A percentile compares a stretch with the other conserved stretches of the same genome.
Evolutionary conservation across 2,113 vertebrate species (phyloP).

Genomic region (Callocephalon fimbriatum): DNA sequence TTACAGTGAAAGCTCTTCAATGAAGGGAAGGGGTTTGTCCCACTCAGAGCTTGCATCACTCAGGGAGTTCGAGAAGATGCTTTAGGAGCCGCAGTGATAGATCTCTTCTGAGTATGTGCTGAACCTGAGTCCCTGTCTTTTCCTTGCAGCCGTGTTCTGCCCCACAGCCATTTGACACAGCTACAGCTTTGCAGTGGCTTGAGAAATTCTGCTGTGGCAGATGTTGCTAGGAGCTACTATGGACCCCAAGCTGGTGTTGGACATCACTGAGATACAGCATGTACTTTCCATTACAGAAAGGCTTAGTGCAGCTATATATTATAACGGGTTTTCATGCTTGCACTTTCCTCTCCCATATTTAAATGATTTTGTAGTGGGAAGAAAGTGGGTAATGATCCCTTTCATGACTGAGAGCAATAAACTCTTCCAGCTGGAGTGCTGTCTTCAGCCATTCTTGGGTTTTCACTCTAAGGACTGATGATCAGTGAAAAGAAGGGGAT

Average conservation of each 20-base stretch:
- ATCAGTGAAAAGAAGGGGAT: background rate
- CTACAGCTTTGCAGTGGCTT: background rate
- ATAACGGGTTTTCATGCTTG: background rate
- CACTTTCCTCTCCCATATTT: background rate
- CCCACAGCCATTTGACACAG: background rate
- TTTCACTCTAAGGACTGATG: fast-evolving
- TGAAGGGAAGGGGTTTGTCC: background rate
- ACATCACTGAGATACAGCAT: background rate
- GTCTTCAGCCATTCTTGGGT: background rate
- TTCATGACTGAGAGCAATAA: background rate
- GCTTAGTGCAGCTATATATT: background rate
- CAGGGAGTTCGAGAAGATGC: background rate
- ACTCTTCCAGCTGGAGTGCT: background rate
- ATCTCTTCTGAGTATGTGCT: background rate
- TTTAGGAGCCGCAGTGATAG: fast-evolving
- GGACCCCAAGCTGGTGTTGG: background rate
- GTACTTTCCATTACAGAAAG: background rate
- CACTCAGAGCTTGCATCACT: background rate
- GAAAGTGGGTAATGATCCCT: background rate
- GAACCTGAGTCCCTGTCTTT: background rate
- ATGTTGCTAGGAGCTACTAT: background rate
- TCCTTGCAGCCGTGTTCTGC: background rate
- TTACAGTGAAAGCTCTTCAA: background rate
- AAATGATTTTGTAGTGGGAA: background rate
- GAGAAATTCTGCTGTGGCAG: background rate